Base-by-base conservation (phyloP, 92 coral and sea anemone genomes). In the Siderastrea radians region DNA sequence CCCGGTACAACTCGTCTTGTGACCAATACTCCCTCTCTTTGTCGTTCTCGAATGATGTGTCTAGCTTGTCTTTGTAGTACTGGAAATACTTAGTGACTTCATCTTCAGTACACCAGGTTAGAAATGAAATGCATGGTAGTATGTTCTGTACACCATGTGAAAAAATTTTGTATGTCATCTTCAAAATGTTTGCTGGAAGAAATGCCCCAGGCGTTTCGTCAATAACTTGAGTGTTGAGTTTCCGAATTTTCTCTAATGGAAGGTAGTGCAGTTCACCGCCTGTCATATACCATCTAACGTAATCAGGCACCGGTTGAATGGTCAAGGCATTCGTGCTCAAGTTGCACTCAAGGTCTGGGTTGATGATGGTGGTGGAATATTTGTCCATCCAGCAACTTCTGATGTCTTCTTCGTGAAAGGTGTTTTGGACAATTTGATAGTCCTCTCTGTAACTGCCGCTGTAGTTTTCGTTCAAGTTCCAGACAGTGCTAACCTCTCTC, bases 11-110 rank as follows among this genome's bases (percentile, higher is more conserved):
- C 44, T 58, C 60, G 65, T 89, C 88, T 72, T 92, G 95, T 16
- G 90, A 87, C 94, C 94, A 93, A 77, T 90, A 93, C 77, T 90
- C 87, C 67, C 84, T 63, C 14, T 83, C 86, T 81, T 88, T 84
- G 70, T 93, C 95, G 72, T 80, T 79, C 49, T 51, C 81, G 61
- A 93, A 90, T 67, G 80, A 66, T 69, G 52, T 80, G 46, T 86
- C 91, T 26, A 81, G 74, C 77, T 79, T 88, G 62, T 87, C 84
- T 59, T 72, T 63, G 72, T 48, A 86, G 9, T 86, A 89, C 55
- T 17, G 71, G 81, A 65, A 90, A 48, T 82, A 90, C 10, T 19
- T 68, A 7, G 51, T 51, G 17, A 86, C 85, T 7, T 93, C 93
- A 16, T 64, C 79, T 51, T 90, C 71, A 26, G 92, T 84, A 50